Conservation (phyloP, 2,888 invertebrate genomes). For the Acutogordius australiensis region DNA sequence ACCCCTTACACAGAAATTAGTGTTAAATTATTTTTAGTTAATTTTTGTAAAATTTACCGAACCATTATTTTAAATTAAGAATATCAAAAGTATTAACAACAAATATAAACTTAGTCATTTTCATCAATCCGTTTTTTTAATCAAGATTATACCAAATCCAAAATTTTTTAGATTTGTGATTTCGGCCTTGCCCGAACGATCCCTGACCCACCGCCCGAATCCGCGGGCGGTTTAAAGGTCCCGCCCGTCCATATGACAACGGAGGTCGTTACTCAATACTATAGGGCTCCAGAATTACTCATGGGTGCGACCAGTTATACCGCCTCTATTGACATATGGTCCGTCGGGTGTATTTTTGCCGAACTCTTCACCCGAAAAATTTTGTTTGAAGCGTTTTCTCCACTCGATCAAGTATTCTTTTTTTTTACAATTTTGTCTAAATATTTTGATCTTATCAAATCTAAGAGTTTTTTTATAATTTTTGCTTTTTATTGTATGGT, state of each 20-base stretch:
- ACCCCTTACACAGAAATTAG: too few relatives aligned
- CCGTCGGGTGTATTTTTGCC: slow-evolving; percentile 94
- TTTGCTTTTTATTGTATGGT: too few relatives aligned
- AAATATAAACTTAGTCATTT: too few relatives aligned
- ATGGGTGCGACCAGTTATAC: slow-evolving; percentile 95
- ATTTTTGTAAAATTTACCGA: too few relatives aligned
- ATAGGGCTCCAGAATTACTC: slow-evolving; percentile 85
- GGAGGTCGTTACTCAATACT: slow-evolving; percentile 98
- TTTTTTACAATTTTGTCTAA: too few relatives aligned
- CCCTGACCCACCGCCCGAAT: slow-evolving; percentile 54
- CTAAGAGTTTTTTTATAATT: too few relatives aligned
- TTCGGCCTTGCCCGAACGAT: slow-evolving; percentile 74
- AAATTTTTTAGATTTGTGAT: slow-evolving; percentile 74
- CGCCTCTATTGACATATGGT: slow-evolving; percentile 90
- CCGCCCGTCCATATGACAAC: slow-evolving; percentile 90
- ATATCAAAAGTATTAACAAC: too few relatives aligned
- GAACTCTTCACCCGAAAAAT: slow-evolving; percentile 77
- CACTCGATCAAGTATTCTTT: slow-evolving; percentile 60
- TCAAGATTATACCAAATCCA: too few relatives aligned
- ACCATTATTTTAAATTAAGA: too few relatives aligned
- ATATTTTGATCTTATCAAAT: too few relatives aligned
- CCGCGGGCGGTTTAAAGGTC: neutral
- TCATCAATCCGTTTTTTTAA: too few relatives aligned
- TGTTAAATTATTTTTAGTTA: too few relatives aligned
- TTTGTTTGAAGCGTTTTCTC: slow-evolving; percentile 86